Base-by-base conservation (phyloP, 2,888 invertebrate species). In the Zeuzera pyrina region DNA sequence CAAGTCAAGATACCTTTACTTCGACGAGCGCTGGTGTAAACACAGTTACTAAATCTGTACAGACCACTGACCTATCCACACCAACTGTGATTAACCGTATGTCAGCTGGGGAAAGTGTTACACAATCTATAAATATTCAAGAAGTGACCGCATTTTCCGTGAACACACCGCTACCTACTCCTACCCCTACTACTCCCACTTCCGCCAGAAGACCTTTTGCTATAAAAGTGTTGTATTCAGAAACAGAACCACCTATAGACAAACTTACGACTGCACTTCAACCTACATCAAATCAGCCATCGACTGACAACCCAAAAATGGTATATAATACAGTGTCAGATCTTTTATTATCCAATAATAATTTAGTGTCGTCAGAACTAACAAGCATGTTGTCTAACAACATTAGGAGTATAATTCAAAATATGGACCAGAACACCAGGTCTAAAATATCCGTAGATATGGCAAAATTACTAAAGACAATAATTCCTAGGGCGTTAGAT, bases 371-470 rank as follows among this genome's bases (percentile, higher is more conserved):
- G 38, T 70, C 74, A 40, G 79, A 77, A 77, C 73, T 83, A 83
- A 83, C 83, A 64, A 81, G 81, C 81, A 83, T 81, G 81, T 68
- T 83, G 44, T 65, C 81, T 47, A 78, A 70, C 72, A 78, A 77
- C 49, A 83, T 83, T 49, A 68, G 55, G 58, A 62, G 58, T 61
- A 78, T 83, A 47, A 67, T 83, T 34, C 52, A 68, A 57, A 73
- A 69, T 50, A 74, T 81, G 76, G 78, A 83, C 48, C 71, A 71
- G 41, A 64, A 64, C 10, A 76, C 70, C 64, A 77, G 61, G 64
- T 65, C 66, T 50, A 79, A 70, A 67, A 66, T 86, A 57, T 71
- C 73, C 41, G 78, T 78, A 59, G 85, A 86, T 70, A 81, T 83
- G 76, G 62, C 68, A 35, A 76, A 73, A 51, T 60, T 85, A 42